Evolutionary conservation across 30 jellyfish, hydroid and myxozoan species (phyloP), one percentile per base, ranked within the genome.

Genomic region (Catostylus mosaicus): DNA sequence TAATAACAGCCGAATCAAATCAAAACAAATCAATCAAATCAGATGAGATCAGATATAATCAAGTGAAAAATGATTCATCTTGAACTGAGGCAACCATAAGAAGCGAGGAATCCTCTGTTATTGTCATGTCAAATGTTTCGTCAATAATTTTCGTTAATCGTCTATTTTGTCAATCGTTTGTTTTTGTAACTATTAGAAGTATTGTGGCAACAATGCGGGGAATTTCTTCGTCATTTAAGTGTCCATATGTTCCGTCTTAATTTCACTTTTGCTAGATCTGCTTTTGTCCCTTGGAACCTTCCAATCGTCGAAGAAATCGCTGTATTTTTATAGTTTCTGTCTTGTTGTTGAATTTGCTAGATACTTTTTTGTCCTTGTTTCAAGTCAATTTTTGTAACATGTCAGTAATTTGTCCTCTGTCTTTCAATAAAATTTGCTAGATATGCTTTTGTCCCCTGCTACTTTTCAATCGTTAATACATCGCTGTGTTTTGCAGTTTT

Each of bases 391-490:
- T 40, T 52, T 26, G 67, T 52, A 4, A 52, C 11, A 40, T 40
- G 14, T 14, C 14, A 5, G 54, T 5, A 52, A 52, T 3, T 52
- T 52, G 24, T 31, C 20, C 0, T 20, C 46, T 22, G 67, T 20
- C 30, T 52, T 10, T 52, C 67, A 10, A 11, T 11, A 22, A 62
- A 62, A 8, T 62, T 62, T 62, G 75, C 75, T 62, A 62, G 75
- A 62, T 62, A 62, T 62, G 54, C 36, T 27, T 20, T 43, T 24
- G 34, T 43, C 64, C 64, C 64, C 66, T 70, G 37, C 31, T 70
- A 3, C 67, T 70, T 10, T 73, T 4, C 19, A 0, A 12, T 52
- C 30, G 12, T 23, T 12, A 20, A 18, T 19, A 24, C 52, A 66
- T n/a, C n/a, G n/a, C n/a, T 19, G 2, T 18, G 12, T 16, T 43